Conservation (phyloP, 1,140 invertebrate species). For the Anthonomus grandis region DNA sequence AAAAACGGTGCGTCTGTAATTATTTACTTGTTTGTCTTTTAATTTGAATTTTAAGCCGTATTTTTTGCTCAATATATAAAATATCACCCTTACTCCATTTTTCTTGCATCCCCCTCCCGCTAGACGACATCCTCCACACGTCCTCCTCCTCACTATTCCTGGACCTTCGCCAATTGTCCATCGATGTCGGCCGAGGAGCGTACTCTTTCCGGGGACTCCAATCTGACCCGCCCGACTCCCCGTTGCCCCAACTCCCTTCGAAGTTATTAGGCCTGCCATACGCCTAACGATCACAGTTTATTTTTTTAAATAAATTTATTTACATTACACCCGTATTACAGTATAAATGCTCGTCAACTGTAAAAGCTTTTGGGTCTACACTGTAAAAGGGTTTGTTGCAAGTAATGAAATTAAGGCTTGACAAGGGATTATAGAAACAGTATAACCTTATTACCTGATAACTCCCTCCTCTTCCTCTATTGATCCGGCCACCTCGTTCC, state of each 20-base stretch:
- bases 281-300: conserved; percentile 55
- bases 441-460: no score
- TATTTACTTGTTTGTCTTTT: no score
- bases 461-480: conserved; percentile 57
- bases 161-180: conserved; percentile 62
- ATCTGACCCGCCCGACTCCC: conserved; percentile 57
- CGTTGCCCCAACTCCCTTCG: conserved; percentile 52
- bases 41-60: no score
- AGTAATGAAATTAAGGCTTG: no score
- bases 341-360: no score
- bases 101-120: conserved; percentile 28
- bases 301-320: no score
- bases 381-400: no score
- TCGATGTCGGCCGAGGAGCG: conserved; percentile 53
- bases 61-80: no score
- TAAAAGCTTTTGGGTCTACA: no score
- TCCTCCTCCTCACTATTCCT: conserved; percentile 59
- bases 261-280: conserved; percentile 58
- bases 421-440: no score
- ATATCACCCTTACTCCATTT: conserved; percentile 31
- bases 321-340: no score
- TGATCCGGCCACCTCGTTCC: conserved; percentile 44
- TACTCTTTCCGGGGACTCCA: conserved; percentile 65
- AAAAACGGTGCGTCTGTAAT: no score
- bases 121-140: conserved; percentile 54